Conservation (phyloP, 2,888 invertebrate species). For the Autographa gamma region DNA sequence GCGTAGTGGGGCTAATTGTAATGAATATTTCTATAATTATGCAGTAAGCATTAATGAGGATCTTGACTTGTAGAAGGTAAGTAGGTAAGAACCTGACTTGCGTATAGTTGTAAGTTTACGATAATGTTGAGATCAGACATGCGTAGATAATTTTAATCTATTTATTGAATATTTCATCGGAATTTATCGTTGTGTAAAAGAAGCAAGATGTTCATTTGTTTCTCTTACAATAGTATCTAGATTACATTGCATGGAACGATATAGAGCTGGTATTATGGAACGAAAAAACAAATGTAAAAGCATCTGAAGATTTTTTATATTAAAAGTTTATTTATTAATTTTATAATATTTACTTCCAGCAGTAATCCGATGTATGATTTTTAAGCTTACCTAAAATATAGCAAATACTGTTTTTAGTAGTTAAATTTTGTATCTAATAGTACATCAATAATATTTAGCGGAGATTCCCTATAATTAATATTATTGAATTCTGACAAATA, state of each 20-base stretch:
- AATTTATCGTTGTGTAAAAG: background rate
- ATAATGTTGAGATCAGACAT: constrained; percentile 21
- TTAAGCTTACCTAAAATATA: too few species aligned
- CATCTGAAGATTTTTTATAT: too few species aligned
- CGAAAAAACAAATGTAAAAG: too few species aligned
- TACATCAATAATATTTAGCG: background rate
- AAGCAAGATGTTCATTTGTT: background rate
- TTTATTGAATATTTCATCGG: constrained; percentile 16
- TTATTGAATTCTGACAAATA: constrained; percentile 14
- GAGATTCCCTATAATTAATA: background rate
- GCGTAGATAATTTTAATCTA: constrained; percentile 14
- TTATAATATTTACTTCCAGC: too few species aligned
- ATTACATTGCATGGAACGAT: background rate
- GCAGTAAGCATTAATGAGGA: constrained; percentile 34
- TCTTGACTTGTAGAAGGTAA: constrained; percentile 55
- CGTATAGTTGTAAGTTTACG: constrained; percentile 25
- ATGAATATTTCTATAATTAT: constrained; percentile 49
- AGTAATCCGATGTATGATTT: too few species aligned
- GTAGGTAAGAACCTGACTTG: constrained; percentile 32
- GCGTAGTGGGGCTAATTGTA: constrained; percentile 47
- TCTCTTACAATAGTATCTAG: background rate
- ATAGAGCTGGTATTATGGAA: too few species aligned
- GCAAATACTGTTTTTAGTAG: too few species aligned
- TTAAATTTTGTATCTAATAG: too few species aligned
- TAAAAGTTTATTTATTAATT: too few species aligned